Base-by-base conservation (phyloP, 2,113 vertebrate species). In the Empidonax traillii region DNA sequence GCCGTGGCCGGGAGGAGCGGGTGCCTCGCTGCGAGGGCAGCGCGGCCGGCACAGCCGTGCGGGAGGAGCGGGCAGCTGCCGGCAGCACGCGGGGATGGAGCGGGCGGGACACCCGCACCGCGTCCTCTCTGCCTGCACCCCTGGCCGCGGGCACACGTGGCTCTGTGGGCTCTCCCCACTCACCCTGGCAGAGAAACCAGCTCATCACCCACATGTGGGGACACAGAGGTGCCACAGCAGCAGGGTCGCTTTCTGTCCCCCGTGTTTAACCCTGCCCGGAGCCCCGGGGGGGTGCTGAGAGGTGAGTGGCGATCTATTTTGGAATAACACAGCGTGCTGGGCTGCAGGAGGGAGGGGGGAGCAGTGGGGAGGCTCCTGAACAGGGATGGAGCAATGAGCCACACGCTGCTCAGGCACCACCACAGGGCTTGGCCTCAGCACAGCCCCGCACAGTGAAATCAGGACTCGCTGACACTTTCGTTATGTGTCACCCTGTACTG, bases 371-470 rank as follows among this genome's bases (percentile, higher is more conserved):
- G 19, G 77, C 37, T 56, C 2, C 1, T 2, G 3, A 67, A 6
- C 18, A 8, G 53, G 51, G 65, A 41, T 0, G 35, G 59, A 67
- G 61, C 41, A 3, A 8, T 0, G 14, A 0, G 22, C 56, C 11
- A 8, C 31, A 8, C 2, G 4, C 6, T 1, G 59, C 89, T 52
- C 10, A 1, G 22, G 39, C 82, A 53, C 4, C 71, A 0, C 0
- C 0, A 2, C 10, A 16, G 62, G 37, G 59, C 56, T 90, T 2
- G 6, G 92, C 59, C 85, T 39, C 59, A 8, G 43, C 18, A 2
- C 76, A 1, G 5, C 51, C 31, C 43, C 1, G 15, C 2, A 8
- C 52, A 33, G 61, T 8, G 52, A 89, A 67, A 91, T 72, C 44
- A 16, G 59, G 53, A 85, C 11, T 21, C 8, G 1, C 5, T 23